Evolutionary conservation across 2,888 invertebrate species (phyloP), one percentile per base, ranked within the genome.

Genomic region (Cheilosia scutellata): DNA sequence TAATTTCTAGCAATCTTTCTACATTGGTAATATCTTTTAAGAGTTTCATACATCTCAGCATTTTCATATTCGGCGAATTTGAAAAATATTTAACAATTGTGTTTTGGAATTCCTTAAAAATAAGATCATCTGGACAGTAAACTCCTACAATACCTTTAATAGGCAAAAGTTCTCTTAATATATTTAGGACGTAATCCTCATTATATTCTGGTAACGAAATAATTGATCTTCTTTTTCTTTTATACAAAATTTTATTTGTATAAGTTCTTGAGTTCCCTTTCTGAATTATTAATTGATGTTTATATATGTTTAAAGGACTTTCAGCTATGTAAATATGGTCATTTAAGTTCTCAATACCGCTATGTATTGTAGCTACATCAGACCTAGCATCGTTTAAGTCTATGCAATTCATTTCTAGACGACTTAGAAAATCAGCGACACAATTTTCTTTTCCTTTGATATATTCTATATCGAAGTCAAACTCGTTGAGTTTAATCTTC

Each of bases 281-380:
- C 27, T 58, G 16, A 11, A 71, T 13, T 3, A 72, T 16, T 6
- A 72, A 44, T 53, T 72, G 80, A 33, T 76, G 72, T 63, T 66
- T 86, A 44, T 62, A 88, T 9, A 84, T 57, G 37, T 87, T 87
- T 9, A 83, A 13, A 16, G 83, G 76, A 20, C 9, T 47, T 51
- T 82, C 87, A 3, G 77, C 51, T 25, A 86, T 87, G 42, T 29
- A 55, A 58, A 84, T 87, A 29, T 88, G 77, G 20, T 78, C 70
- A n/a, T 74, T 33, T 16, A 44, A 11, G 44, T 82, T 63, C 60
- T 87, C 86, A 11, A 33, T 5, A 5, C 66, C 86, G 9, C 72
- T 37, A 20, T 40, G 40, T 37, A 40, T 58, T 2, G 58, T 58
- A 5, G 58, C 58, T 20, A 37, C 20, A 2, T 44, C 49, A 27